Evolutionary conservation across 2,888 invertebrate genomes (phyloP).

Genomic region (Aporophyla nigra): DNA sequence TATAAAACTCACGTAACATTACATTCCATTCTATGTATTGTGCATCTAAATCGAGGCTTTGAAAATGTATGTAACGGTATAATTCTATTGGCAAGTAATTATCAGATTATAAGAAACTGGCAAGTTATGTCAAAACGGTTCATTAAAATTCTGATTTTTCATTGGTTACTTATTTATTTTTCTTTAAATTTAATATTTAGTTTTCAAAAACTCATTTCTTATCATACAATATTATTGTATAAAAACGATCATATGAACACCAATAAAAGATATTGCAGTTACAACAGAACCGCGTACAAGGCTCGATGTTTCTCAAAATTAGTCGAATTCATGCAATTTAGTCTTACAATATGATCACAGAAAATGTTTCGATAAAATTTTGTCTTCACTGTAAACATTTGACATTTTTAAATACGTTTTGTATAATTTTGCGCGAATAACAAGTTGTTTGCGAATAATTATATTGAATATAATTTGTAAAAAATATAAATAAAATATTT

Average conservation of each 20-base stretch:
- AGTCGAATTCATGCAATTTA: slow-evolving; percentile 54
- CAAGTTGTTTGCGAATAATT: slow-evolving; percentile 19
- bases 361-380: slow-evolving; percentile 52
- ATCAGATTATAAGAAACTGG: slow-evolving; percentile 45
- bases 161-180: slow-evolving; percentile 3
- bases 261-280: slow-evolving; percentile 36
- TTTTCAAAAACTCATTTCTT: slow-evolving; percentile 23
- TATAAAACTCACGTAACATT: slow-evolving; percentile 61
- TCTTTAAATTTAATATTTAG: neutral
- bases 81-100: slow-evolving; percentile 58
- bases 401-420: slow-evolving; percentile 37
- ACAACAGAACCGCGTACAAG: slow-evolving; percentile 32
- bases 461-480: slow-evolving; percentile 45
- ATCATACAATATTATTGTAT: slow-evolving; percentile 35
- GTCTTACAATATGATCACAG: slow-evolving; percentile 66
- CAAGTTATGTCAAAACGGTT: slow-evolving; percentile 46
- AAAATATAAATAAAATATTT: slow-evolving; percentile 64
- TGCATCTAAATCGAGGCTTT: slow-evolving; percentile 52
- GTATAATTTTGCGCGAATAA: slow-evolving; percentile 63
- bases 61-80: slow-evolving; percentile 28
- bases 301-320: slow-evolving; percentile 63
- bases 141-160: slow-evolving; percentile 20
- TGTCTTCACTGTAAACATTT: slow-evolving; percentile 32
- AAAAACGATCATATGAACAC: slow-evolving; percentile 57
- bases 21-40: slow-evolving; percentile 55